Evolutionary conservation across 2,888 invertebrate genomes (phyloP), one percentile per base, ranked within the genome.

Genomic region (Falcaria lacertinaria): DNA sequence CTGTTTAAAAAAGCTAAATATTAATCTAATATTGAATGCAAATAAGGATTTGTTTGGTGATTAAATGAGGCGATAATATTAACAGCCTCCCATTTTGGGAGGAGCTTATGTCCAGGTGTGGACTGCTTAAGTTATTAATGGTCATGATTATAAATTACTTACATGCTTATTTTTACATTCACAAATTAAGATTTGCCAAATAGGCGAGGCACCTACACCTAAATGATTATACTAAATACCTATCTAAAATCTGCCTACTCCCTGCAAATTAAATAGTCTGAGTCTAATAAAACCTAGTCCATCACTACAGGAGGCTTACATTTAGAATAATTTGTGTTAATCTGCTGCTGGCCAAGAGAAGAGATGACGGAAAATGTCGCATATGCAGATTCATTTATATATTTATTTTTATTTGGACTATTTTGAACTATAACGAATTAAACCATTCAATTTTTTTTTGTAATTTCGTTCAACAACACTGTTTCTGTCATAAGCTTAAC

Each of bases 281-380:
- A 15, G 15, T 39, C 38, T 41, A 47, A 49, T 49, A 52, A 48
- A 42, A 37, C 34, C 15, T 41, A 34, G 41, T 45, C 47, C 39
- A 44, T 45, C 58, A 38, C 59, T 50, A 52, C 52, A 52, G 57
- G 63, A 53, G 54, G 39, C 54, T 64, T n/a, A n/a, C 59, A 72
- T 69, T 73, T 72, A 72, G 60, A 54, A 44, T 59, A 57, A 69
- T 68, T 63, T 67, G 59, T 59, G 59, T 60, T 69, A 66, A 71
- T 73, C 64, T 59, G 54, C 42, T 55, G 57, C 47, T 59, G 65
- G 59, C 50, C 50, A 51, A 52, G 45, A 50, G 49, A 48, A 37
- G 45, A 45, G 41, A 52, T 50, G 44, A 22, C n/a, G n/a, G n/a
- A n/a, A n/a, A n/a, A n/a, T n/a, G n/a, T n/a, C n/a, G n/a, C n/a